Percentiles rank a stretch among this genome's conserved stretches.
Evolutionary conservation across 2,888 invertebrate species (phyloP).

Genomic region (Drosophila merina): DNA sequence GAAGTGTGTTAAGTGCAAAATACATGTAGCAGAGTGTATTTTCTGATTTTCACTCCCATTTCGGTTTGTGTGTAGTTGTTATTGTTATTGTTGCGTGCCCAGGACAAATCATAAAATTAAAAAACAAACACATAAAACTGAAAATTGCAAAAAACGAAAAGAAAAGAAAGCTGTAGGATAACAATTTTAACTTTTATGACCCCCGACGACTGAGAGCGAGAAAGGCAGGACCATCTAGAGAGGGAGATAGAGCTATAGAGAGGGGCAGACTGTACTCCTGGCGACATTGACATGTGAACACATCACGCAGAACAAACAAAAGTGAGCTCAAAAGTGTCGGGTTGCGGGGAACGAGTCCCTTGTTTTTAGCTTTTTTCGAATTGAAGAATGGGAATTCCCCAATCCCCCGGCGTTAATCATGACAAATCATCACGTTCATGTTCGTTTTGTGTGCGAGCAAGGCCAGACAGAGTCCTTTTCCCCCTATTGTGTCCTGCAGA

Average conservation of each 20-base stretch:
- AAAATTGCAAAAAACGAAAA: constrained; percentile 57
- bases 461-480: constrained; percentile 39
- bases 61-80: constrained; percentile 10
- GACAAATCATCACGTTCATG: constrained; percentile 68
- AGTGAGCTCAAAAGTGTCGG: constrained; percentile 23
- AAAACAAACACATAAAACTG: constrained; percentile 72
- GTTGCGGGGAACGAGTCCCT: constrained; percentile 15
- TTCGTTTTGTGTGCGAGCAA: constrained; percentile 20
- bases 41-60: constrained; percentile 26
- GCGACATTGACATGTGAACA: constrained; percentile 45
- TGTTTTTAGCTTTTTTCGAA: not conserved
- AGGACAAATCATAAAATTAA: constrained; percentile 69
- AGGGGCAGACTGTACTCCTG: constrained; percentile 15
- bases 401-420: constrained; percentile 59
- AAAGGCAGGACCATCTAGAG: not conserved
- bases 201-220: not conserved
- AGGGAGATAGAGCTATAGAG: not conserved
- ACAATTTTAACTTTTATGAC: constrained; percentile 40
- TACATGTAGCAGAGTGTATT: constrained; percentile 60
- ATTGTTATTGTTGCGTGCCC: constrained; percentile 53
- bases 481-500: constrained; percentile 41
- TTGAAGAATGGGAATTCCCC: constrained; percentile 3
- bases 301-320: constrained; percentile 42
- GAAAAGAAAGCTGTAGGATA: constrained; percentile 23
- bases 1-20: constrained; percentile 75